phyloP scores from a whole-genome alignment of 2,797 vertebrate species.

The Champsocephalus esox region DNA sequence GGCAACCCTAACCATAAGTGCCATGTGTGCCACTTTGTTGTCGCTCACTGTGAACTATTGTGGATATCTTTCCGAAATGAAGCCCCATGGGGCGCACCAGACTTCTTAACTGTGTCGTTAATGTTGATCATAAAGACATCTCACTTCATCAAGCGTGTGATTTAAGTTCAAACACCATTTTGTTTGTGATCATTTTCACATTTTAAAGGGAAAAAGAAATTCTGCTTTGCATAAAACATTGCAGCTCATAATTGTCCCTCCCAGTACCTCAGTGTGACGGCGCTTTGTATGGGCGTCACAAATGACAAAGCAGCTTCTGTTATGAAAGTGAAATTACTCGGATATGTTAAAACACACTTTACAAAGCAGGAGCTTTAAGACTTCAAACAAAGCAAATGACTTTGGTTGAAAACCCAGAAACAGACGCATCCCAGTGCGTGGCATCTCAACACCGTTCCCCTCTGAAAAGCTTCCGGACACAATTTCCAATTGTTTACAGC shows the following conservation, averaged over 20 bases:
- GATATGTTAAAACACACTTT: slow-evolving; percentile 51
- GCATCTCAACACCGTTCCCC: slow-evolving; percentile 23
- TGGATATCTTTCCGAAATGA: too few relatives aligned
- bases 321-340: slow-evolving; percentile 38
- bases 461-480: slow-evolving; percentile 40
- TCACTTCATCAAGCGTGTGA: background rate
- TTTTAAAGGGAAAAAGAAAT: slow-evolving; percentile 12
- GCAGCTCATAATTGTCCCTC: slow-evolving; percentile 34
- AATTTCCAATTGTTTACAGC: slow-evolving; percentile 69
- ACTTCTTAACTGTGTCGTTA: slow-evolving; percentile 17
- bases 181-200: slow-evolving; percentile 32
- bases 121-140: slow-evolving; percentile 12
- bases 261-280: slow-evolving; percentile 29
- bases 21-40: too few relatives aligned
- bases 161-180: background rate
- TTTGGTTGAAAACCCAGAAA: slow-evolving; percentile 19
- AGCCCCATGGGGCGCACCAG: too few relatives aligned
- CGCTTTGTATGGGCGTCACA: slow-evolving; percentile 29
- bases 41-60: too few relatives aligned
- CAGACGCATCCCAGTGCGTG: background rate
- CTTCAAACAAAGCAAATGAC: slow-evolving; percentile 53
- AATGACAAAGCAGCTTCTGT: slow-evolving; percentile 41
- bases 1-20: too few relatives aligned
- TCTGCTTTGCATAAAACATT: slow-evolving; percentile 9
- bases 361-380: slow-evolving; percentile 54